These are phyloP conservation scores for Lochmaea capreae DNA, from an alignment of 2,888 invertebrate species.

Conservation along the genomic window DNA sequence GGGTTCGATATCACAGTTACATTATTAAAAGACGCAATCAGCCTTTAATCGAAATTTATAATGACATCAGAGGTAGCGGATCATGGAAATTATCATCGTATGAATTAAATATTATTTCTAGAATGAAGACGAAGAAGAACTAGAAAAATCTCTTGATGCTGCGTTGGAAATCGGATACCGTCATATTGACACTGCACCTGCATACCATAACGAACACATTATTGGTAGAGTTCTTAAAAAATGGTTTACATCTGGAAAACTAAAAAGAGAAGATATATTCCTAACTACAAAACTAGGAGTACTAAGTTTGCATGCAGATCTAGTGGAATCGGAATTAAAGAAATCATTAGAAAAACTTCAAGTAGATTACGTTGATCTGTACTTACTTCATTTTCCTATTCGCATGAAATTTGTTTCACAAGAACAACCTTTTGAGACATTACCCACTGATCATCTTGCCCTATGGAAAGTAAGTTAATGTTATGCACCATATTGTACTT, in stretches of 20 bases:
- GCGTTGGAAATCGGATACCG: conserved; percentile 82
- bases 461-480: conserved; percentile 73
- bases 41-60: neutral
- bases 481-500: too few relatives aligned
- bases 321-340: conserved; percentile 73
- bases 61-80: neutral
- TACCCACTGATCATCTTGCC: conserved; percentile 75
- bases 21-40: too few relatives aligned
- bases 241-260: conserved; percentile 75
- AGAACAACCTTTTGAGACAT: conserved; percentile 63
- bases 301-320: conserved; percentile 49
- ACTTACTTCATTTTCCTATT: conserved; percentile 82
- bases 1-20: neutral
- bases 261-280: conserved; percentile 80
- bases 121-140: conserved; percentile 68
- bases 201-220: conserved; percentile 79
- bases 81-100: too few relatives aligned
- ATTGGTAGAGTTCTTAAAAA: conserved; percentile 78
- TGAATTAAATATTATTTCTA: too few relatives aligned
- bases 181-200: conserved; percentile 82
- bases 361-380: conserved; percentile 82
- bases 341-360: conserved; percentile 76
- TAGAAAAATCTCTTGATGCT: conserved; percentile 73
- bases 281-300: conserved; percentile 70
- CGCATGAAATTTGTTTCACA: conserved; percentile 71